phyloP scores from a whole-genome alignment of 2,888 invertebrate genomes.

The Pristionchus mayeri region DNA sequence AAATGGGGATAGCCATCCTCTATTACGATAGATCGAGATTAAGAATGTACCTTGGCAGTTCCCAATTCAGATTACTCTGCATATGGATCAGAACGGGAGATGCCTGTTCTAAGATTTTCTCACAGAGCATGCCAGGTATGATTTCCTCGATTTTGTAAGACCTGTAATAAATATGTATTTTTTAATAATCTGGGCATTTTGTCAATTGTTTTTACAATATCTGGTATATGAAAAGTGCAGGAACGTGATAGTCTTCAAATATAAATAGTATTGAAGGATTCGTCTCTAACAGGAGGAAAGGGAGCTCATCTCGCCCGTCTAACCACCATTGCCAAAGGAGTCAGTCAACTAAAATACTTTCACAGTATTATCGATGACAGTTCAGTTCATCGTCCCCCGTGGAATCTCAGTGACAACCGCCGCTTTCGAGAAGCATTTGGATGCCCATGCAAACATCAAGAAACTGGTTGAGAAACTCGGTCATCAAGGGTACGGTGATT shows the following conservation, averaged over 20 bases:
- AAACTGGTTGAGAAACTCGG: constrained; percentile 45
- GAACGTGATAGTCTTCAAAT: background rate
- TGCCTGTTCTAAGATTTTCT: constrained; percentile 60
- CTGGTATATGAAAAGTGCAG: background rate
- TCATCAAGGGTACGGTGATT: background rate
- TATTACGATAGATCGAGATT: background rate
- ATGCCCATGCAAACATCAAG: constrained; percentile 52
- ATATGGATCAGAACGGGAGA: constrained; percentile 50
- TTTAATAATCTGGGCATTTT: background rate
- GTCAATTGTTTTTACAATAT: background rate
- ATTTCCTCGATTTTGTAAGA: constrained; percentile 48
- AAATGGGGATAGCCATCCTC: background rate
- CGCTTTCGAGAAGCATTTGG: constrained; percentile 61
- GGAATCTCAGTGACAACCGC: constrained; percentile 68
- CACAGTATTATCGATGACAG: background rate
- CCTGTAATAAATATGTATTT: too few species aligned
- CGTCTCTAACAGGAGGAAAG: constrained; percentile 85
- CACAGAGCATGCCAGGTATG: constrained; percentile 69
- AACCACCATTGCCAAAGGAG: constrained; percentile 75
- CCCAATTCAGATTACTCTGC: constrained; percentile 54
- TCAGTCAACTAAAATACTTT: background rate
- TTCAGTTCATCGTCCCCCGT: constrained; percentile 64
- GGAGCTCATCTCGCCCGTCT: constrained; percentile 85
- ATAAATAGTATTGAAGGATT: constrained; percentile 47
- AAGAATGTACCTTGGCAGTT: background rate